Base-by-base conservation (phyloP, 1,140 invertebrate species). In the Sitobion miscanthi region DNA sequence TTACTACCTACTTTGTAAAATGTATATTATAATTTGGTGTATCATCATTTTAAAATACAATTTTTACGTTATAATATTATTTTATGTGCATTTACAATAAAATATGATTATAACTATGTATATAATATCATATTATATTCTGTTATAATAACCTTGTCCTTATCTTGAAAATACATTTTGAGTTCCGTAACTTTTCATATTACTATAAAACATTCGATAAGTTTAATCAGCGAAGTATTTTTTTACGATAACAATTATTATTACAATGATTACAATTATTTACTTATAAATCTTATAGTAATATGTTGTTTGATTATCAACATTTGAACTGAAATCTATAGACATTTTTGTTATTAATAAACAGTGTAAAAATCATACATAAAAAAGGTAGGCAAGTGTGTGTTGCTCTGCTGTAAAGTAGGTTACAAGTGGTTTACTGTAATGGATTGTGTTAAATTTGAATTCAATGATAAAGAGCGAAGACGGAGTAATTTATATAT, bases 1-100 rank as follows among this genome's bases (percentile, higher is more conserved):
- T 14, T 77, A 90, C 21, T 52, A 90, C 88, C 17, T 52, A 90
- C 88, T 54, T 54, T 45, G 25, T 45, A 69, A 49, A 91, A 91
- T 49, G 21, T 57, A 35, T 57, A 88, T 90, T 90, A 90, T 90
- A 45, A 45, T 90, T 42, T 90, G 89, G 25, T 69, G 89, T 69
- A 69, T 90, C 89, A 69, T 90, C 89, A 90, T 62, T 45, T n/a
- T 0, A 45, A 62, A 69, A 45, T 45, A 47, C 69, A n/a, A n/a
- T n/a, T 30, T n/a, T 42, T 23, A 30, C 6, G 82, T 42, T 25
- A 42, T 85, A 85, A 42, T 54, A 54, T 45, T 87, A 30, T 87
- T 49, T 87, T 47, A 47, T 87, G 25, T 47, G 42, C 21, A 45
- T 85, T 85, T 85, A 82, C 62, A 69, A 69, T 69, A 69, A 69